These are phyloP conservation scores for Varanus salvator DNA, from an alignment of 2,113 vertebrate species.

Conservation along the genomic window DNA sequence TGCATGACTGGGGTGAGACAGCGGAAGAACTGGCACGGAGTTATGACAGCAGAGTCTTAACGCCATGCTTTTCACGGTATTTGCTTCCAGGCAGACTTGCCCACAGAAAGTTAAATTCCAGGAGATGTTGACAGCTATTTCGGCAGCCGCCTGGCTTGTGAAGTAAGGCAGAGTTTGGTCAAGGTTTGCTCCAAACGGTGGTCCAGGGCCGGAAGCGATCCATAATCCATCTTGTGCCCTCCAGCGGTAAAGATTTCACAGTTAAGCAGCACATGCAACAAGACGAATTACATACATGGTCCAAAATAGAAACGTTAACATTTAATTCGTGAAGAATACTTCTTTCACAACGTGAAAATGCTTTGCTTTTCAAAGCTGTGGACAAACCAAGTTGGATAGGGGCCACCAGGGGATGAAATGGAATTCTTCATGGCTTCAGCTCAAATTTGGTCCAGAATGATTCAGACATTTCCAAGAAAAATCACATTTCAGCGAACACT, in stretches of 20 bases:
- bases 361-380: not conserved
- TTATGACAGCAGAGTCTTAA: not conserved
- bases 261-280: not conserved
- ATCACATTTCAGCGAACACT: not conserved
- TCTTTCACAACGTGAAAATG: not conserved
- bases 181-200: not conserved
- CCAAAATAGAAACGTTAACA: not conserved
- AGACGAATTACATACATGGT: not conserved
- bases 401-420: not conserved
- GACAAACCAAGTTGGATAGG: not conserved
- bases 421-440: not conserved
- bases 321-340: not conserved
- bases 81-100: not conserved
- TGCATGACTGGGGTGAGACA: not conserved
- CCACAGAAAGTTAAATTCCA: not conserved
- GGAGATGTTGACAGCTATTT: not conserved
- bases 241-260: not conserved
- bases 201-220: not conserved
- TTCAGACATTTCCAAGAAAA: not conserved
- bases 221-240: too few species aligned
- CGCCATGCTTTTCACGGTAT: not conserved
- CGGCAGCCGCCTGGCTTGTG: not conserved
- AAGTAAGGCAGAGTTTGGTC: not conserved
- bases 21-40: not conserved
- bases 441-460: not conserved